Percentiles rank a stretch among this genome's conserved stretches.
phyloP scores from a whole-genome alignment of 2,113 vertebrate genomes.

The Rhodinocichla rosea region DNA sequence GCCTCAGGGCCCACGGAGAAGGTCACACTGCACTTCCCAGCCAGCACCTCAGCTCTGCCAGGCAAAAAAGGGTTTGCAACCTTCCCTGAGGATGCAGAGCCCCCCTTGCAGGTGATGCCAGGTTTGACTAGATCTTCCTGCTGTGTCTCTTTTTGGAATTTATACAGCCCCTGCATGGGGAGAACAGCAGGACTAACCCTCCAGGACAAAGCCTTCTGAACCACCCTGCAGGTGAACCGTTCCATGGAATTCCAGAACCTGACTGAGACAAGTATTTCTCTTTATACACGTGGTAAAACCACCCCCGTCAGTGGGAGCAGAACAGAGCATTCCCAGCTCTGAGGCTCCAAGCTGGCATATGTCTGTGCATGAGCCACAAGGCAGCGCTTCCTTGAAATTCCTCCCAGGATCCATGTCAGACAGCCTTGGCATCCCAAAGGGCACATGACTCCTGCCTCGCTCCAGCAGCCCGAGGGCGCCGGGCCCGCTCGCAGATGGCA shows the following conservation, averaged over 20 bases:
- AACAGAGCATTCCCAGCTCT: neutral
- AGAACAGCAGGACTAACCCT: neutral
- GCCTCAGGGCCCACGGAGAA: conserved; percentile 25
- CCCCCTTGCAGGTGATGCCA: neutral
- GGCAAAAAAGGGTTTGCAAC: neutral
- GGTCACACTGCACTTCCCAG: neutral
- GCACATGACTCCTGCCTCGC: neutral
- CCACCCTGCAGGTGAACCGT: neutral
- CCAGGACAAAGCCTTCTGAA: neutral
- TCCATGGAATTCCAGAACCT: accelerated
- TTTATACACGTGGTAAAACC: accelerated
- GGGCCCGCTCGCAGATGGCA: neutral
- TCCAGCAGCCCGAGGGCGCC: neutral
- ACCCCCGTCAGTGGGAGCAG: accelerated
- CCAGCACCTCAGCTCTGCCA: neutral
- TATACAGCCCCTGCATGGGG: neutral
- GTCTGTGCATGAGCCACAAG: neutral
- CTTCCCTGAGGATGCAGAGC: neutral
- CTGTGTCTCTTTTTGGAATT: neutral
- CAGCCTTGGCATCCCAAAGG: neutral
- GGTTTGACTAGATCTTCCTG: neutral
- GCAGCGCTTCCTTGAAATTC: neutral
- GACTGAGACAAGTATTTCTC: accelerated
- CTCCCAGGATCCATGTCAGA: neutral
- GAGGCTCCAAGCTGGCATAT: neutral